A percentile compares a stretch with the other conserved stretches of the same genome.
These are phyloP conservation scores for Neocrepidodera transversa DNA, from an alignment of 2,888 invertebrate species.

Conservation along the genomic window DNA sequence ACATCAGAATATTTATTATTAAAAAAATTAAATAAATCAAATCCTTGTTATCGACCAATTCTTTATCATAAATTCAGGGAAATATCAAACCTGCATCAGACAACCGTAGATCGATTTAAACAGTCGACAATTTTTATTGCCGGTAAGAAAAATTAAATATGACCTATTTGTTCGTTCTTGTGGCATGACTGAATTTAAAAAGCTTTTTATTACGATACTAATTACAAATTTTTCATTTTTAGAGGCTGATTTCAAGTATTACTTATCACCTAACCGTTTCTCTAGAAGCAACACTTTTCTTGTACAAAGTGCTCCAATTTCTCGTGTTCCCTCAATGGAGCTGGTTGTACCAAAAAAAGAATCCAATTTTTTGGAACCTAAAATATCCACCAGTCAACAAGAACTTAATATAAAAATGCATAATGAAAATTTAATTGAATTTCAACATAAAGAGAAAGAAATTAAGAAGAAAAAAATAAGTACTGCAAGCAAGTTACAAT, in stretches of 20 bases:
- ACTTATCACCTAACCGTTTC: slow-evolving; percentile 9
- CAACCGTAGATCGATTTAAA: too few species aligned
- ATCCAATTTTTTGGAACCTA: neutral
- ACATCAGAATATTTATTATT: too few species aligned
- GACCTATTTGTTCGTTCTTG: too few species aligned
- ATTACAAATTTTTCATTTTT: slow-evolving; percentile 2
- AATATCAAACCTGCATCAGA: too few species aligned
- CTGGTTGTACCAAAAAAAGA: slow-evolving; percentile 13
- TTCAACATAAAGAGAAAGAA: neutral
- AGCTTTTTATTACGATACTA: too few species aligned
- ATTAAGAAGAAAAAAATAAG: slow-evolving; percentile 12
- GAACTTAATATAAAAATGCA: slow-evolving; percentile 1
- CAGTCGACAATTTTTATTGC: too few species aligned
- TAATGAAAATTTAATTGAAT: neutral
- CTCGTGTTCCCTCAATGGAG: slow-evolving; percentile 18
- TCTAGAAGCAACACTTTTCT: slow-evolving; percentile 18
- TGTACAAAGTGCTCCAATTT: slow-evolving; percentile 22
- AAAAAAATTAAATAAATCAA: too few species aligned
- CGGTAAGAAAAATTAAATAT: too few species aligned
- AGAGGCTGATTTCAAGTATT: slow-evolving; percentile 7
- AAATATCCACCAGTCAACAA: neutral
- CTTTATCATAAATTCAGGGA: too few species aligned
- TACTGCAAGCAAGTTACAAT: slow-evolving; percentile 17
- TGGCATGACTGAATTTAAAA: too few species aligned
- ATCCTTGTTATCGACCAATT: too few species aligned